These are phyloP conservation scores for zebrafish (Danio rerio) DNA, from an alignment of 2,113 vertebrate genomes.

Conservation along the genomic window GRCz12tu NC_133181.1:39643501-39644000, in stretches of 20 bases:
- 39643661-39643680: conserved; percentile 33
- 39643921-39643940: not conserved
- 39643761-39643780: conserved; percentile 37
- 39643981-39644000: not conserved
- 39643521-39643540: not conserved
- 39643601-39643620: not conserved
- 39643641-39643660: conserved; percentile 27
- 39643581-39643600: conserved; percentile 32
- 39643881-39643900: conserved; percentile 28
- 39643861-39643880: conserved; percentile 24
- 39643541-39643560: not conserved
- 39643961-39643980: conserved; percentile 12
- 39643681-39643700: conserved; percentile 44
- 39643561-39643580: not conserved
- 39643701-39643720: conserved; percentile 24
- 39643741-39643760: conserved; percentile 6
- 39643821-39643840: conserved; percentile 20
- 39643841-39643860: not conserved
- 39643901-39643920: conserved; percentile 26
- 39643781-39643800: conserved; percentile 36
- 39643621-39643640: conserved; percentile 5
- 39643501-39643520: not conserved
- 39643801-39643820: conserved; percentile 24
- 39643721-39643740: conserved; percentile 23
- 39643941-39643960: conserved; percentile 24